These are phyloP conservation scores for Eupleurogrammus muticus DNA, from an alignment of 2,797 vertebrate genomes.

Conservation along the genomic window DNA sequence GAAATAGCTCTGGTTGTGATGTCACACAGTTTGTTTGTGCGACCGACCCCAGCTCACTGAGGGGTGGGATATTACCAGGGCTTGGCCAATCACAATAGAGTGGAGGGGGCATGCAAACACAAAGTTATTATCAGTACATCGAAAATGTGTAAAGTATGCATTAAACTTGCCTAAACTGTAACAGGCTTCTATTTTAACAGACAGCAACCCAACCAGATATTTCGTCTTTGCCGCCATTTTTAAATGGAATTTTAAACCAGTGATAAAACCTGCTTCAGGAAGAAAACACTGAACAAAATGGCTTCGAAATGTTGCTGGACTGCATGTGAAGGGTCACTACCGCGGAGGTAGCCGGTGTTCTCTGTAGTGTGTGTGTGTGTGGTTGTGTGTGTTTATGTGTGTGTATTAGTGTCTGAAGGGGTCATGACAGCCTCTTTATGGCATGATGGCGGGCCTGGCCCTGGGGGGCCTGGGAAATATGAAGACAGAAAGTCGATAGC, in stretches of 20 bases:
- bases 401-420: slow-evolving; percentile 6
- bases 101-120: no score
- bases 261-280: slow-evolving; percentile 10
- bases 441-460: slow-evolving; percentile 65
- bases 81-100: no score
- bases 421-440: slow-evolving; percentile 76
- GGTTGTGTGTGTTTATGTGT: neutral
- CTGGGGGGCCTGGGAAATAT: slow-evolving; percentile 67
- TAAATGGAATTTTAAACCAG: slow-evolving; percentile 4
- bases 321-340: slow-evolving; percentile 37
- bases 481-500: slow-evolving; percentile 81
- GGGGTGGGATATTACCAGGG: no score
- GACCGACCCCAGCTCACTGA: no score
- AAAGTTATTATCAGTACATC: no score
- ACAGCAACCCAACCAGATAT: no score
- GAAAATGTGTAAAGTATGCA: no score
- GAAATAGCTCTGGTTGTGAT: no score
- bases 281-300: slow-evolving; percentile 3
- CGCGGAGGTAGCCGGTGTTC: slow-evolving; percentile 18
- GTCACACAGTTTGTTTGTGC: no score
- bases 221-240: no score
- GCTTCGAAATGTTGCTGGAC: slow-evolving; percentile 11
- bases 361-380: slow-evolving; percentile 32
- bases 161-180: no score
- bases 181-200: no score